Percentiles rank a stretch among this genome's conserved stretches.
Evolutionary conservation across 2,797 vertebrate species (phyloP).

Genomic region (Amazona finschi): DNA sequence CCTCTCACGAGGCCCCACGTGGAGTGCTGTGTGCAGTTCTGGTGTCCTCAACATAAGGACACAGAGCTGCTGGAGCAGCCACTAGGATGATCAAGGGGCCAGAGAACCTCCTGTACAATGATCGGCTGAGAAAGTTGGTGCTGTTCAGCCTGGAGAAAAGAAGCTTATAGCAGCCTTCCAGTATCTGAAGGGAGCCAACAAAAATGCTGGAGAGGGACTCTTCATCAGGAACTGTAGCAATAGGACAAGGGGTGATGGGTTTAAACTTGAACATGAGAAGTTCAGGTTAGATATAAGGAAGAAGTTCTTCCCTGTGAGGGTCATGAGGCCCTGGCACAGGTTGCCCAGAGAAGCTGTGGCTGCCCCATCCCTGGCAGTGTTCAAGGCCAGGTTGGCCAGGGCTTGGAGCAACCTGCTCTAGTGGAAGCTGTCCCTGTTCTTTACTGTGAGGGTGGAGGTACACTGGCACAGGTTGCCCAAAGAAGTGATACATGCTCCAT

Average conservation of each 20-base stretch:
- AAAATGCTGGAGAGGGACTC: background rate
- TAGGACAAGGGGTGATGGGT: background rate
- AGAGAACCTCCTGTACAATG: background rate
- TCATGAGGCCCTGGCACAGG: background rate
- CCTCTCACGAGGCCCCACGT: background rate
- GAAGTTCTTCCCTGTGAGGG: background rate
- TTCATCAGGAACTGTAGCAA: background rate
- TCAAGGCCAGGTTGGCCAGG: too few relatives aligned
- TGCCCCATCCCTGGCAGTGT: too few relatives aligned
- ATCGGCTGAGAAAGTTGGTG: background rate
- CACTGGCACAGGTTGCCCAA: background rate
- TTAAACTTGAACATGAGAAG: background rate
- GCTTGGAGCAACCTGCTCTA: too few relatives aligned
- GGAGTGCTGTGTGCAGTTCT: background rate
- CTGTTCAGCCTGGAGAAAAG: background rate
- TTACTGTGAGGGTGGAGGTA: background rate
- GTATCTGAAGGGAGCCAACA: background rate
- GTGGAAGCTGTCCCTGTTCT: too few relatives aligned
- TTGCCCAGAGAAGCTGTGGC: background rate
- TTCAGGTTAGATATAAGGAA: background rate
- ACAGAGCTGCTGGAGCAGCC: background rate
- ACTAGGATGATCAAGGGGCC: background rate
- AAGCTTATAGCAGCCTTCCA: background rate
- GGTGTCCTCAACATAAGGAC: background rate
- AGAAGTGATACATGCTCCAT: background rate